A percentile compares a stretch with the other conserved stretches of the same genome.
Evolutionary conservation across 2,113 vertebrate species (phyloP).

Genomic region (Zosterops pallidus): DNA sequence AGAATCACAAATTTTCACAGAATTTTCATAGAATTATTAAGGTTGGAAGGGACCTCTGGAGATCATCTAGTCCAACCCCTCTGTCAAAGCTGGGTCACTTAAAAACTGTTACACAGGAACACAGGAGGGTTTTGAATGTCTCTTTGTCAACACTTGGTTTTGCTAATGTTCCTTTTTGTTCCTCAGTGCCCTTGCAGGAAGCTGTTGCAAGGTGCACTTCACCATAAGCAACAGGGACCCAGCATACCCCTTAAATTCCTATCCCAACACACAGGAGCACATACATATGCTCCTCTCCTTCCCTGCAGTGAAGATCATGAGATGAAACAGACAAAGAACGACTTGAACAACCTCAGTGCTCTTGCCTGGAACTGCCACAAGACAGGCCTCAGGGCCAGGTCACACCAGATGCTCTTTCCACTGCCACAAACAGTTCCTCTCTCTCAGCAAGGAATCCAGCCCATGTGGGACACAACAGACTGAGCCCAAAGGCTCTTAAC

Average conservation of each 20-base stretch:
- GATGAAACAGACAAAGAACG: neutral
- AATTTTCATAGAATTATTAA: neutral
- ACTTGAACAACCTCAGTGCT: neutral
- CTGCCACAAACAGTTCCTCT: neutral
- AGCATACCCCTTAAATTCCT: neutral
- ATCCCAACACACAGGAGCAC: neutral
- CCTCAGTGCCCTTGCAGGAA: neutral
- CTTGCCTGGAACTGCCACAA: neutral
- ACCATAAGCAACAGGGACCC: neutral
- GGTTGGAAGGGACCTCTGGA: neutral
- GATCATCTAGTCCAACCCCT: neutral
- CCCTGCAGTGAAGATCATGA: neutral
- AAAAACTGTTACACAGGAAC: neutral
- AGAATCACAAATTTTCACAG: neutral
- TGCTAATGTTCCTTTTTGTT: neutral
- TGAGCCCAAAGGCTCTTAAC: neutral
- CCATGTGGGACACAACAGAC: neutral
- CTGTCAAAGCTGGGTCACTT: neutral
- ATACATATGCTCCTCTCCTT: neutral
- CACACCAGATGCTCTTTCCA: neutral
- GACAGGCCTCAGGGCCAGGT: neutral
- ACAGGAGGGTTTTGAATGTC: fast-evolving
- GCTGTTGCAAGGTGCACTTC: neutral
- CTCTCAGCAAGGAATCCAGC: neutral
- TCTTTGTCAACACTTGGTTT: neutral